phyloP scores from a whole-genome alignment of 2,797 vertebrate genomes.

The Siniperca obscura region DNA sequence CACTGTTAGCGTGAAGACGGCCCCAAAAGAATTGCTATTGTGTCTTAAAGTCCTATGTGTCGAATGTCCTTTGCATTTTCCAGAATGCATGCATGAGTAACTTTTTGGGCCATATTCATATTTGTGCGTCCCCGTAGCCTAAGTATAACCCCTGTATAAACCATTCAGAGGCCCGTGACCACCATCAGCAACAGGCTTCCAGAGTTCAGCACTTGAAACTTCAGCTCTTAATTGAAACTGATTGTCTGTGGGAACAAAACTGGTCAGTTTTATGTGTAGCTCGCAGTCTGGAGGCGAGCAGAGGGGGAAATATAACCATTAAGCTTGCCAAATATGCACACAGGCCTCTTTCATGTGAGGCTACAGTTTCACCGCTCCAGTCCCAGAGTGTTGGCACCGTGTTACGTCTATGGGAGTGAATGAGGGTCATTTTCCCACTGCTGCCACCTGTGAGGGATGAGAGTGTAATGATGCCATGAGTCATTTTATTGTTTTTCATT shows the following conservation, averaged over 20 bases:
- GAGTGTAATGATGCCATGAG: constrained; percentile 49
- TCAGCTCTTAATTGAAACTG: constrained; percentile 53
- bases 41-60: background rate
- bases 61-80: constrained; percentile 1
- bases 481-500: constrained; percentile 38
- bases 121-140: constrained; percentile 15
- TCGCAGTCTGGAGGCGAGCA: constrained; percentile 22
- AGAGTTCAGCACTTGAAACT: constrained; percentile 37
- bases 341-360: constrained; percentile 55
- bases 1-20: background rate
- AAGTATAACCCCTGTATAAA: constrained; percentile 15
- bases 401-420: constrained; percentile 13
- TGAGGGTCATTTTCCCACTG: background rate
- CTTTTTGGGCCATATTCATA: constrained; percentile 2
- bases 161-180: constrained; percentile 32
- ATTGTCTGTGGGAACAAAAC: constrained; percentile 49
- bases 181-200: constrained; percentile 24
- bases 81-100: background rate
- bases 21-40: background rate
- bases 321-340: constrained; percentile 56
- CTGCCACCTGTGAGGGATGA: constrained; percentile 55
- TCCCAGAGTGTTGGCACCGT: constrained; percentile 32
- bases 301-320: constrained; percentile 35
- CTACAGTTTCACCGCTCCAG: constrained; percentile 56
- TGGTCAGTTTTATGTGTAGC: constrained; percentile 39